Evolutionary conservation across 1,140 invertebrate genomes (phyloP).

Genomic region (Anoplolepis gracilipes): DNA sequence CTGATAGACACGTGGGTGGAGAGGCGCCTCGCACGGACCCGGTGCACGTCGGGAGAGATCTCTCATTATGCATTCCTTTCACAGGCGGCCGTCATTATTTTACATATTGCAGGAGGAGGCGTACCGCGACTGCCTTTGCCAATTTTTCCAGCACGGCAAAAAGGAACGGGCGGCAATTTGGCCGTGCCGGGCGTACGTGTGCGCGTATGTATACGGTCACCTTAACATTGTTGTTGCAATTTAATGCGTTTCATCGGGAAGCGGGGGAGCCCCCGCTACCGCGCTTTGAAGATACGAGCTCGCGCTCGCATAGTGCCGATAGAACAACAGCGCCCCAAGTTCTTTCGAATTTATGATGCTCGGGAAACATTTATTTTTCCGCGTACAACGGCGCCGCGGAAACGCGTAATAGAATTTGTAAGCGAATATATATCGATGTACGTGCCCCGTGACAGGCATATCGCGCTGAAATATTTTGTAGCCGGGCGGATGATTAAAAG

Average conservation of each 20-base stretch:
- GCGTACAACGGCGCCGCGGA: constrained; percentile 48
- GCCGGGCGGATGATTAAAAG: constrained; percentile 46
- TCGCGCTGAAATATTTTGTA: constrained; percentile 44
- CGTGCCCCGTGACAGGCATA: constrained; percentile 30
- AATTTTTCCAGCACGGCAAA: constrained; percentile 75
- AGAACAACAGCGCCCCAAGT: constrained; percentile 44
- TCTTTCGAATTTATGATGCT: constrained; percentile 60
- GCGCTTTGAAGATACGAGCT: constrained; percentile 43
- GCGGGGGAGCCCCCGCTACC: constrained; percentile 1
- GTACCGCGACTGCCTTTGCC: constrained; percentile 75
- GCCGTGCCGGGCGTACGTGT: constrained; percentile 46
- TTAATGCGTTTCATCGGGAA: constrained; percentile 60
- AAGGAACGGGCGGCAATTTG: constrained; percentile 77
- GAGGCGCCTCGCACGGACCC: constrained; percentile 69
- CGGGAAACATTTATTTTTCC: constrained; percentile 52
- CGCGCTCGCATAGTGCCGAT: background rate
- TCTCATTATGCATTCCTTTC: constrained; percentile 79
- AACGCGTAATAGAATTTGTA: constrained; percentile 57
- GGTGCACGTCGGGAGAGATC: constrained; percentile 70
- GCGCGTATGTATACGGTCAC: constrained; percentile 28
- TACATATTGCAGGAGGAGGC: constrained; percentile 77
- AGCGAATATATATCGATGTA: constrained; percentile 47
- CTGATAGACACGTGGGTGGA: constrained; percentile 74
- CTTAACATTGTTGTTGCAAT: constrained; percentile 67
- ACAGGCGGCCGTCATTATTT: constrained; percentile 77